These are phyloP conservation scores for Archaeoteleia sp. DNA, from an alignment of 2,888 invertebrate genomes.

Conservation along the genomic window DNA sequence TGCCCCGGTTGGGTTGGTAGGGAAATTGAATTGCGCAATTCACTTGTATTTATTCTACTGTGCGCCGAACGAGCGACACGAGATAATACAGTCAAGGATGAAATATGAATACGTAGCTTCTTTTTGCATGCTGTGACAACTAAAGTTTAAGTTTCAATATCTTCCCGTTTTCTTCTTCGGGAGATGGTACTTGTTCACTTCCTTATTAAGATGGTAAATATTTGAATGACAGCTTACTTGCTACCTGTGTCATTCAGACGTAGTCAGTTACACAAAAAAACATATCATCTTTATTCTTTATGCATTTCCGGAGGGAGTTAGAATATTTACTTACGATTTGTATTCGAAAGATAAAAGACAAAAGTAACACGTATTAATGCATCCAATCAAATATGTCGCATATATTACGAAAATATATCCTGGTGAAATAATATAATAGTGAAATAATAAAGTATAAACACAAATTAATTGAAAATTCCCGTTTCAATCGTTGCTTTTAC, in stretches of 20 bases:
- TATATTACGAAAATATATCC: background rate
- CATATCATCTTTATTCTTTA: background rate
- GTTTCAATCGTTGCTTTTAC: background rate
- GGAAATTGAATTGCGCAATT: constrained; percentile 55
- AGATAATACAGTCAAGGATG: constrained; percentile 54
- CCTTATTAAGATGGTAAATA: constrained; percentile 28
- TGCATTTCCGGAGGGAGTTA: no score
- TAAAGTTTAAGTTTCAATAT: constrained; percentile 16
- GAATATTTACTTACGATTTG: no score
- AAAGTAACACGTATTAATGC: background rate
- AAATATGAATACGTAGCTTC: constrained; percentile 52
- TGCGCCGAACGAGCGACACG: constrained; percentile 21
- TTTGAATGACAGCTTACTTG: constrained; percentile 23
- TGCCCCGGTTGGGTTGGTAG: constrained; percentile 21
- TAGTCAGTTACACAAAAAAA: background rate
- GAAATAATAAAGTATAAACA: background rate
- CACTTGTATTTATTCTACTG: constrained; percentile 56
- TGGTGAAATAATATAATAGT: background rate
- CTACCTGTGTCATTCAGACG: constrained; percentile 14
- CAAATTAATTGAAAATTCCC: background rate
- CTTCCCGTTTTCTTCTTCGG: constrained; percentile 6
- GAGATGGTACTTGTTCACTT: constrained; percentile 4
- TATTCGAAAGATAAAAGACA: no score
- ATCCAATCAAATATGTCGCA: background rate
- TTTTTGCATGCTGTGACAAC: constrained; percentile 27